phyloP scores from a whole-genome alignment of 2,888 invertebrate genomes.

The Caenorhabditis sp. region DNA sequence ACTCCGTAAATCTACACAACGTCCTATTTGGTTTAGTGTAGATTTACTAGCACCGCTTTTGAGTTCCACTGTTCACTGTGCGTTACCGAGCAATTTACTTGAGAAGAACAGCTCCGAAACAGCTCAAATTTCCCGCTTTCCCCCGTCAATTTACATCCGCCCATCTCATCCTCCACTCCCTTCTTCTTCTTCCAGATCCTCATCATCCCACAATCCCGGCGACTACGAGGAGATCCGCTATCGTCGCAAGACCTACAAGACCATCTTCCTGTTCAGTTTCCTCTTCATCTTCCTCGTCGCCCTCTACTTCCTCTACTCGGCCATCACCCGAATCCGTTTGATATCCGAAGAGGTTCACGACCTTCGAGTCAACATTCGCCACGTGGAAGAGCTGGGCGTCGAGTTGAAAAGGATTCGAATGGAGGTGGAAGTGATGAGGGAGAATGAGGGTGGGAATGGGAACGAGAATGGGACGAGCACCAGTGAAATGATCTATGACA shows the following conservation, averaged over 20 bases:
- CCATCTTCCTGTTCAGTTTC: constrained; percentile 45
- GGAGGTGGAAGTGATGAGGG: constrained; percentile 47
- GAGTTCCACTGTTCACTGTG: too few relatives aligned
- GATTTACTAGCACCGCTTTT: too few relatives aligned
- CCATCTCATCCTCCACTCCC: background rate
- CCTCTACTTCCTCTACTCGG: constrained; percentile 53
- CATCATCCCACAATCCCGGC: too few relatives aligned
- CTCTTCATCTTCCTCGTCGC: constrained; percentile 41
- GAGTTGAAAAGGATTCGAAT: constrained; percentile 50
- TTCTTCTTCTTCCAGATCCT: constrained; percentile 15
- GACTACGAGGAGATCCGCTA: constrained; percentile 59
- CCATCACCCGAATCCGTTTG: constrained; percentile 37
- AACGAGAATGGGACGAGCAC: constrained; percentile 24
- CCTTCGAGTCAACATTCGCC: constrained; percentile 23
- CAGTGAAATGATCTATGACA: constrained; percentile 59
- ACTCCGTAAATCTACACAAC: background rate
- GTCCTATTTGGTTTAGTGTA: too few relatives aligned
- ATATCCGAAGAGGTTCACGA: constrained; percentile 49
- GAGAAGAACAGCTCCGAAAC: too few relatives aligned
- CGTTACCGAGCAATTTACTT: too few relatives aligned
- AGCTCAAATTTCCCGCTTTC: too few relatives aligned
- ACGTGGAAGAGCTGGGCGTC: constrained; percentile 35
- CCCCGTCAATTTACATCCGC: too few relatives aligned
- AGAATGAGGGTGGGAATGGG: constrained; percentile 24
- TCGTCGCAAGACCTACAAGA: constrained; percentile 56